Percentiles rank a stretch among this genome's conserved stretches.
phyloP scores from a whole-genome alignment of 2,113 vertebrate species.

The Plectropomus leopardus region DNA sequence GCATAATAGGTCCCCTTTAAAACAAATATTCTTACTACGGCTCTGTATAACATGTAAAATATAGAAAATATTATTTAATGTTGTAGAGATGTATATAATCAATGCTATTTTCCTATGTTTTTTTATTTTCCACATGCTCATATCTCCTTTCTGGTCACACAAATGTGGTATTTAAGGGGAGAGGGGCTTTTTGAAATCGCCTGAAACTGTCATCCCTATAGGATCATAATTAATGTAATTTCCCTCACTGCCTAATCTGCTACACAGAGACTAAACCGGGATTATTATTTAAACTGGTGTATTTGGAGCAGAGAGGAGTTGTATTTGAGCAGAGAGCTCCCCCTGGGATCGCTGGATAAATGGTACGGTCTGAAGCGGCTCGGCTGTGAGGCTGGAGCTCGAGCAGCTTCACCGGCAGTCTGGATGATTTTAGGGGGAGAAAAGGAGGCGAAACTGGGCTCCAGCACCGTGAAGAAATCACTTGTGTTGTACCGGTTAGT shows the following conservation, averaged over 20 bases:
- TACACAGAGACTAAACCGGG: not conserved
- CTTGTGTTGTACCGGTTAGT: constrained; percentile 43
- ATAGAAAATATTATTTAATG: not conserved
- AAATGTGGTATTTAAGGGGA: not conserved
- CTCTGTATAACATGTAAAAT: too few species aligned
- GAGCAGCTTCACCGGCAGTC: constrained; percentile 31
- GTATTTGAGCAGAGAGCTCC: constrained; percentile 31
- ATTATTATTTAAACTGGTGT: constrained; percentile 1
- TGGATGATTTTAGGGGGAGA: constrained; percentile 35
- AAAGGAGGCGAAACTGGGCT: constrained; percentile 1
- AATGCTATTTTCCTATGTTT: not conserved
- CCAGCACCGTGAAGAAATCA: not conserved
- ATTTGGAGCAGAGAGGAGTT: not conserved
- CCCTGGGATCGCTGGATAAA: constrained; percentile 58
- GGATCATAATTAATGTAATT: constrained; percentile 1
- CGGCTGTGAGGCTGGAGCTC: constrained; percentile 31
- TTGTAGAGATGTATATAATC: not conserved
- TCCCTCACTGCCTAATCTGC: not conserved
- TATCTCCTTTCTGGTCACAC: not conserved
- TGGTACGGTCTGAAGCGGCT: constrained; percentile 74
- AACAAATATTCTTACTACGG: not conserved
- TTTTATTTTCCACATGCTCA: too few species aligned
- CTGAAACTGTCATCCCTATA: not conserved
- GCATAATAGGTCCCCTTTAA: too few species aligned
- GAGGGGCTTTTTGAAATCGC: not conserved